phyloP scores from a whole-genome alignment of 35 echinoderm and acorn worm species.

The Ophiothrix spiculata region DNA sequence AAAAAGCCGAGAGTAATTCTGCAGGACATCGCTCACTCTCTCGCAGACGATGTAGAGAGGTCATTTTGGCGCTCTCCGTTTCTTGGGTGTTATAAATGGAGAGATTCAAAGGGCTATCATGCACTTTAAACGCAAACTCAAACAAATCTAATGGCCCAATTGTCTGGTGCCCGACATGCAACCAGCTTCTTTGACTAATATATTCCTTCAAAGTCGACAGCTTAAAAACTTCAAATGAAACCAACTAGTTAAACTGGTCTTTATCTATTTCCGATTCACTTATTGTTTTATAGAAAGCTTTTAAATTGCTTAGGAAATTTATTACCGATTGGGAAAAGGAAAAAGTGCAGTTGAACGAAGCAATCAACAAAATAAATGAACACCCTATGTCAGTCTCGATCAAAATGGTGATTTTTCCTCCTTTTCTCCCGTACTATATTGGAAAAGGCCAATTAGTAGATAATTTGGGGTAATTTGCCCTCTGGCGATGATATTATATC shows the following conservation, averaged over 20 bases:
- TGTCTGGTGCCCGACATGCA: neutral
- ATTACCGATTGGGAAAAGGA: neutral
- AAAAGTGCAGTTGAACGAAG: conserved; percentile 4
- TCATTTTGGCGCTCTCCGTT: neutral
- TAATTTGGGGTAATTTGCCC: conserved; percentile 11
- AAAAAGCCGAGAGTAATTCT: neutral
- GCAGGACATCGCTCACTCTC: neutral
- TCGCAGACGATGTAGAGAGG: neutral
- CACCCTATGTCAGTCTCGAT: neutral
- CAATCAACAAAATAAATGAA: neutral
- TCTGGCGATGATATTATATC: conserved; percentile 12
- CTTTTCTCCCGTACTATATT: neutral
- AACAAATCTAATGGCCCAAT: conserved; percentile 11
- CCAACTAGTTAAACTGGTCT: neutral
- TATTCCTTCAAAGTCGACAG: neutral
- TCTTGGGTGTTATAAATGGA: neutral
- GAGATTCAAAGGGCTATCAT: neutral
- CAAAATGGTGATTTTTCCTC: neutral
- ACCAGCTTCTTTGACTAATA: neutral
- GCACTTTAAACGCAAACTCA: conserved; percentile 7
- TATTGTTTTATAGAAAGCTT: conserved; percentile 12
- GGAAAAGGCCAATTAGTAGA: neutral
- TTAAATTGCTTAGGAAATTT: conserved; percentile 10
- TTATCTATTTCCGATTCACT: neutral
- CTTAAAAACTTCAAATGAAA: neutral